Evolutionary conservation across 2,888 invertebrate species (phyloP).

Genomic region (Amiota minor): DNA sequence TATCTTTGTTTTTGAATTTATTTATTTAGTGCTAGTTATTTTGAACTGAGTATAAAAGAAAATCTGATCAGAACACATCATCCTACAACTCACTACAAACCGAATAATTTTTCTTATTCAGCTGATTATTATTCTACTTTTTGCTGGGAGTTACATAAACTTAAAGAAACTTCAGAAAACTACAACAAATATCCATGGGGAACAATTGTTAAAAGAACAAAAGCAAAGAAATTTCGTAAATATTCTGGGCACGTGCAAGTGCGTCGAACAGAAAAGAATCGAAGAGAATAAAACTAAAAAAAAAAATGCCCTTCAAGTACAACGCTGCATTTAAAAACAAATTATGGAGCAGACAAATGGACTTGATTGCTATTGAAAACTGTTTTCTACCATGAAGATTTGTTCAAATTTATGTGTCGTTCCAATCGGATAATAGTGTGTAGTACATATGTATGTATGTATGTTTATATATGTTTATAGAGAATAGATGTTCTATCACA

Average conservation of each 20-base stretch:
- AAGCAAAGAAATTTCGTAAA: background rate
- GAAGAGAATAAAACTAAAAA: background rate
- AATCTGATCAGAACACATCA: background rate
- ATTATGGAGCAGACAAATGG: conserved; percentile 40
- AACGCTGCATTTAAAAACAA: conserved; percentile 59
- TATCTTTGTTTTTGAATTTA: too few species aligned
- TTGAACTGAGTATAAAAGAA: background rate
- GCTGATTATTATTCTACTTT: too few species aligned
- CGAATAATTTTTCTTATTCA: too few species aligned
- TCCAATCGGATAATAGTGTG: too few species aligned
- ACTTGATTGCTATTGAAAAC: conserved; percentile 57
- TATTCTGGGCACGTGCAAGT: conserved; percentile 26
- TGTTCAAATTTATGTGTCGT: too few species aligned
- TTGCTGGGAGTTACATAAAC: background rate
- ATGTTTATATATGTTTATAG: too few species aligned
- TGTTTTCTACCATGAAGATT: too few species aligned
- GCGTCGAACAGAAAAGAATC: background rate
- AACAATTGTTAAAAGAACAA: background rate
- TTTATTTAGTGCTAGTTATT: background rate
- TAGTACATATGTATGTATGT: too few species aligned
- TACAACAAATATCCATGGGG: background rate
- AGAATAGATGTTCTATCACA: too few species aligned
- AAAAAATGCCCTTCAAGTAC: background rate
- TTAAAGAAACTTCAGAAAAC: conserved; percentile 3
- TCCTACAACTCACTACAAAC: too few species aligned